Conservation (phyloP, 2,888 invertebrate species). For the Deilephila elpenor region DNA sequence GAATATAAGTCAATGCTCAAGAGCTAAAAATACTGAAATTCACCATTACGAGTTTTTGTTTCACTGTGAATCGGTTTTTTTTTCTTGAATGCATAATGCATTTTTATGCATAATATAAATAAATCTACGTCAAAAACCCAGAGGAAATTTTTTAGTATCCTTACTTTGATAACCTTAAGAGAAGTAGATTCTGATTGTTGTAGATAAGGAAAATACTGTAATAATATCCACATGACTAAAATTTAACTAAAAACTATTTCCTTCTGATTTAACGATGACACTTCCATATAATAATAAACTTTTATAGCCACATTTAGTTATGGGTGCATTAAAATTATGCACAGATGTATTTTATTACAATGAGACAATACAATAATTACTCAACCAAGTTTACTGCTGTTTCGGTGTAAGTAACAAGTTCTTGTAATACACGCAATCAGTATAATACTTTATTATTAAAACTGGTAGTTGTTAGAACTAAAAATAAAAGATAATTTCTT, state of each 20-base stretch:
- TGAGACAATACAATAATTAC: slow-evolving; percentile 17
- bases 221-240: too few species aligned
- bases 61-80: too few species aligned
- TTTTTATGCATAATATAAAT: too few species aligned
- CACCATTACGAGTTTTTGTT: too few species aligned
- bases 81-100: too few species aligned
- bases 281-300: not conserved
- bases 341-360: not conserved
- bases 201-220: too few species aligned
- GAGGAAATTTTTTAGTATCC: too few species aligned
- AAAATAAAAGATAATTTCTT: slow-evolving; percentile 49
- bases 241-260: not conserved
- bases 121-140: too few species aligned
- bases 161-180: too few species aligned
- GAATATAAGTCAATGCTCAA: too few species aligned
- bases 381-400: slow-evolving; percentile 3
- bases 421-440: not conserved
- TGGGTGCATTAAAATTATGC: slow-evolving; percentile 3
- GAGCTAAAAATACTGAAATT: too few species aligned
- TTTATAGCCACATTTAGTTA: not conserved
- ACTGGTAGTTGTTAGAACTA: not conserved
- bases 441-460: slow-evolving; percentile 12
- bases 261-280: not conserved
- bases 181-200: too few species aligned
- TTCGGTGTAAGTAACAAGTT: not conserved